These are phyloP conservation scores for Peromyscus californicus DNA, from an alignment of 2,113 vertebrate species.

Conservation along the genomic window DNA sequence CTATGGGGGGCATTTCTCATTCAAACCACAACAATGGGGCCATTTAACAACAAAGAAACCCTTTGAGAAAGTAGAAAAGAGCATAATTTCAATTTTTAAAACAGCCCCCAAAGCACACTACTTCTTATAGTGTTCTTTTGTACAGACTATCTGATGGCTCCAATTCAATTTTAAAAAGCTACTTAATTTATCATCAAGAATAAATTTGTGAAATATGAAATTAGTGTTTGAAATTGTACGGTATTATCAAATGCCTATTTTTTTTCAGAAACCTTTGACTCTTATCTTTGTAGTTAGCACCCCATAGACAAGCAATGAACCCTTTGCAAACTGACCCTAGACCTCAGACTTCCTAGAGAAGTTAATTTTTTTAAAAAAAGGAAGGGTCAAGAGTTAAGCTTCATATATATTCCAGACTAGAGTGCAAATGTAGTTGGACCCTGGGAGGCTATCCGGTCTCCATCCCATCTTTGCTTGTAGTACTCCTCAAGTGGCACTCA, in stretches of 20 bases:
- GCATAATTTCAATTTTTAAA: conserved; percentile 14
- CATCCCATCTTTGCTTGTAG: background rate
- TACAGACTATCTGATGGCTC: background rate
- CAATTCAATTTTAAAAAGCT: background rate
- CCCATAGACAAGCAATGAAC: background rate
- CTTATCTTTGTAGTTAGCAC: background rate
- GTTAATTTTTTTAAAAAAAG: background rate
- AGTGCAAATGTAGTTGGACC: too few species aligned
- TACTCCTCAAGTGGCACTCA: background rate
- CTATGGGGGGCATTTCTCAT: background rate
- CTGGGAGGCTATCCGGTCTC: background rate
- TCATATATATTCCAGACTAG: background rate
- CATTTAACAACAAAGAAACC: background rate
- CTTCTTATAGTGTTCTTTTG: background rate
- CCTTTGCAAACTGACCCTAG: background rate
- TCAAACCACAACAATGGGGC: background rate
- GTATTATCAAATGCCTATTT: background rate
- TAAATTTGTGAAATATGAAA: background rate
- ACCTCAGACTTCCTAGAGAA: background rate
- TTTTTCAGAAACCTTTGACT: background rate
- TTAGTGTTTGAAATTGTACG: background rate
- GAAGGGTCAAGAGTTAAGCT: background rate
- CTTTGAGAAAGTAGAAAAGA: background rate
- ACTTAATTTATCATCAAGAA: background rate
- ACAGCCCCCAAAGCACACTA: background rate